Evolutionary conservation across 1,140 invertebrate species (phyloP).

Genomic region (Oreohelix idahoensis): DNA sequence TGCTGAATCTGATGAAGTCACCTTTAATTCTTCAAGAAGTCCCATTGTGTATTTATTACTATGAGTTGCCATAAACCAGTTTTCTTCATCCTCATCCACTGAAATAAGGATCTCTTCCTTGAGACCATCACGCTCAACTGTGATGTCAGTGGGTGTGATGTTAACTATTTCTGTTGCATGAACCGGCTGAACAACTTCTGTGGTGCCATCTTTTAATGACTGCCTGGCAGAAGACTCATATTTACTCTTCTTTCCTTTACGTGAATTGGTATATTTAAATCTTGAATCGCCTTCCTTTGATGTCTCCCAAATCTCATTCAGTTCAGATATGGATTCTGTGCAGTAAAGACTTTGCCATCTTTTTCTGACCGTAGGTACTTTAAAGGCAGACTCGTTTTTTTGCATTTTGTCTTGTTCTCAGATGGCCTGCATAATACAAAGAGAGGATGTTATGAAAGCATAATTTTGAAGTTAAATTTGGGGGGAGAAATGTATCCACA

Average conservation of each 20-base stretch:
- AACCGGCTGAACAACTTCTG: neutral
- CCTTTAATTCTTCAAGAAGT: neutral
- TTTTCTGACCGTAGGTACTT: conserved; percentile 19
- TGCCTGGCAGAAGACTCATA: neutral
- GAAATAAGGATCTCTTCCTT: neutral
- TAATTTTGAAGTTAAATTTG: no score
- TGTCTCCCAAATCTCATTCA: conserved; percentile 6
- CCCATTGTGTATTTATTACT: conserved; percentile 2
- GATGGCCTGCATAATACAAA: no score
- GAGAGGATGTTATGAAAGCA: no score
- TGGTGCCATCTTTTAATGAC: neutral
- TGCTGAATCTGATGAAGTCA: neutral
- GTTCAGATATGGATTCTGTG: conserved; percentile 13
- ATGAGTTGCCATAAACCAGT: neutral
- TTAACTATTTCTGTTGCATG: neutral
- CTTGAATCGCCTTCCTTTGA: neutral
- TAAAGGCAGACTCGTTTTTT: conserved; percentile 10
- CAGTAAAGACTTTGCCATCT: conserved; percentile 14
- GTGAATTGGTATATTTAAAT: neutral
- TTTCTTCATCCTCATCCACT: neutral
- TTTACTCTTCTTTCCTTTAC: neutral
- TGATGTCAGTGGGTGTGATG: neutral
- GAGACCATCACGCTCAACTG: neutral
- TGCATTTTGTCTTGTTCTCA: neutral
- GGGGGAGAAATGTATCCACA: no score